These are phyloP conservation scores for Nomada lathburiana DNA, from an alignment of 2,888 invertebrate genomes.

Conservation along the genomic window DNA sequence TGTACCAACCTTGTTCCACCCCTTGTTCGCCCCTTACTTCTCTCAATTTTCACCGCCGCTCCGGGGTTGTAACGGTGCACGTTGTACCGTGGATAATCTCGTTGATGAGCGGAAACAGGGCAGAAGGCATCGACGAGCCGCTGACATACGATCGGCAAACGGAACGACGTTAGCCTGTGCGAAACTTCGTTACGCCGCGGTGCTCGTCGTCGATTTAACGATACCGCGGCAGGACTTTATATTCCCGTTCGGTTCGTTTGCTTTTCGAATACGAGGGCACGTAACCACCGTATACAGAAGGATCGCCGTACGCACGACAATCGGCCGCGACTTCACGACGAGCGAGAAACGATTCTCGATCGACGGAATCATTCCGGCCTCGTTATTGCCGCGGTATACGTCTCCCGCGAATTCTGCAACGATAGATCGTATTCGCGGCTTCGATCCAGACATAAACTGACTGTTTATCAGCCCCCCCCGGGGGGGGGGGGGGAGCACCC, in stretches of 20 bases:
- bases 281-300: background rate
- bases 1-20: background rate
- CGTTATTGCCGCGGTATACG: constrained; percentile 14
- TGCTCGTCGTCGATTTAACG: constrained; percentile 60
- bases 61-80: constrained; percentile 1
- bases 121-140: constrained; percentile 67
- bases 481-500: background rate
- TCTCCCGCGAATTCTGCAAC: background rate
- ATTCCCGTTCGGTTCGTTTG: constrained; percentile 52
- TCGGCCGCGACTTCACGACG: constrained; percentile 36
- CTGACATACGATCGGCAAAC: constrained; percentile 70
- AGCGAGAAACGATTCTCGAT: background rate
- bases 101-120: constrained; percentile 51
- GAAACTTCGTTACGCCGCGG: constrained; percentile 62
- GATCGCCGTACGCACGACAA: too few species aligned
- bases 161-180: constrained; percentile 60
- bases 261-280: constrained; percentile 23
- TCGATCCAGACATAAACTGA: constrained; percentile 9
- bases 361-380: constrained; percentile 17
- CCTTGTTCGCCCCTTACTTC: background rate
- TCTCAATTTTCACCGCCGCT: background rate
- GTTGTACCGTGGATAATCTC: constrained; percentile 63
- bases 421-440: background rate
- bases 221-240: constrained; percentile 44
- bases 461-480: background rate